Evolutionary conservation across 92 coral and sea anemone species (phyloP).

Genomic region (Epizoanthus ramosus): DNA sequence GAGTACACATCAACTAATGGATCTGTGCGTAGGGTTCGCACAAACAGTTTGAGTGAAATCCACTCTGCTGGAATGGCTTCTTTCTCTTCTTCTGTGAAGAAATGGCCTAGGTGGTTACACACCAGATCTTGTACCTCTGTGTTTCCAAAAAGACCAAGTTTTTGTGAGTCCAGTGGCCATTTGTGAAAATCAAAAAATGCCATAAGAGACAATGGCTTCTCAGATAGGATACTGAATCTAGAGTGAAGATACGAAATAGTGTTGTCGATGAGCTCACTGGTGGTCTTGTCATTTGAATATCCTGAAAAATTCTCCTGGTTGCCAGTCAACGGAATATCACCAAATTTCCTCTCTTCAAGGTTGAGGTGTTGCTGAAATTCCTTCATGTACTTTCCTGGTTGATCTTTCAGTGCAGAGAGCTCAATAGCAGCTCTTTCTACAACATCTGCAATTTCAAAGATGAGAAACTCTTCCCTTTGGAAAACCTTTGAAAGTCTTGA

Average conservation of each 20-base stretch:
- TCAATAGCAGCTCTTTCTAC: constrained; percentile 46
- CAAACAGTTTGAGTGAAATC: constrained; percentile 47
- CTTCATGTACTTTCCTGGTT: constrained; percentile 8
- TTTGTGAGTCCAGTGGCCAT: constrained; percentile 6
- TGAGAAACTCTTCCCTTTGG: constrained; percentile 47
- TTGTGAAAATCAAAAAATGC: constrained; percentile 10
- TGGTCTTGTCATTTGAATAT: neutral
- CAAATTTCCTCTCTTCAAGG: constrained; percentile 6
- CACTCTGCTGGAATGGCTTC: constrained; percentile 43
- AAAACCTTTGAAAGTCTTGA: constrained; percentile 42
- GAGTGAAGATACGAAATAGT: neutral
- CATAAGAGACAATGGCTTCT: constrained; percentile 8
- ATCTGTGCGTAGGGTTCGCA: constrained; percentile 41
- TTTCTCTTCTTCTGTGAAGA: constrained; percentile 14
- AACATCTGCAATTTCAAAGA: constrained; percentile 50
- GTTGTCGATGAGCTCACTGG: neutral
- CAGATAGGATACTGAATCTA: constrained; percentile 1
- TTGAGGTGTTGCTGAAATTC: neutral
- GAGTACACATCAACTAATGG: constrained; percentile 50
- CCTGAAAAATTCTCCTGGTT: neutral
- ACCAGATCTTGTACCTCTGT: neutral
- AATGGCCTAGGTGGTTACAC: constrained; percentile 2
- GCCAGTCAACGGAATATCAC: neutral
- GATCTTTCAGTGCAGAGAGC: constrained; percentile 2
- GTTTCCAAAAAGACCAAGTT: constrained; percentile 9